Base-by-base conservation (phyloP, 1,140 invertebrate species). In the Microplitis demolitor region DNA sequence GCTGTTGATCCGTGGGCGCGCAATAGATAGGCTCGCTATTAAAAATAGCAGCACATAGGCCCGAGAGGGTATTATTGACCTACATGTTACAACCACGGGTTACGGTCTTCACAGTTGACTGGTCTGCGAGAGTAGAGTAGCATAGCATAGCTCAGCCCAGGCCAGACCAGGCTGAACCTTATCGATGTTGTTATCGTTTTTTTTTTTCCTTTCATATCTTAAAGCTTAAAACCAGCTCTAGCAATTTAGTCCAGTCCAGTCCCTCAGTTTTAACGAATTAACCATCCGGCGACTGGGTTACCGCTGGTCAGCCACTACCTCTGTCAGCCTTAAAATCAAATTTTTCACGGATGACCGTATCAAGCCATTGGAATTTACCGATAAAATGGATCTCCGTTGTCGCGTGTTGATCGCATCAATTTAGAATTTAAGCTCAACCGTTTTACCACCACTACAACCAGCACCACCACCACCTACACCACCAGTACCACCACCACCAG, bases 61-160 rank as follows among this genome's bases (percentile, higher is more conserved):
- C 56, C 71, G 53, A 67, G 54, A 60, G 73, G 76, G 56, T 80
- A 81, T 79, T 82, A 82, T 82, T 76, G 79, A 81, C 74, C 78
- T 75, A 74, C 62, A 64, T 67, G 61, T 78, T 76, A 76, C 53
- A 80, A 78, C 78, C 76, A 71, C 63, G 76, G 75, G 73, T 80
- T 76, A 14, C 69, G 77, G 72, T 75, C 61, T 78, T 78, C 79
- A 66, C 67, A 64, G 73, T 75, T 62, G 76, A 78, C 24, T 73
- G 68, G 75, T 62, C 77, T 68, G 50, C 64, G 64, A 69, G 74
- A 58, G 75, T 76, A 16, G 70, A 61, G 73, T 56, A 78, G 69
- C 31, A 61, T 45, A 50, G 61, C 66, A 67, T 45, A 72, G 45
- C 54, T 14, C 58, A 45, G 39, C 39, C 39, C 6, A 45, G 39